Base-by-base conservation (phyloP, 2,888 invertebrate species). In the Perdita meconis region DNA sequence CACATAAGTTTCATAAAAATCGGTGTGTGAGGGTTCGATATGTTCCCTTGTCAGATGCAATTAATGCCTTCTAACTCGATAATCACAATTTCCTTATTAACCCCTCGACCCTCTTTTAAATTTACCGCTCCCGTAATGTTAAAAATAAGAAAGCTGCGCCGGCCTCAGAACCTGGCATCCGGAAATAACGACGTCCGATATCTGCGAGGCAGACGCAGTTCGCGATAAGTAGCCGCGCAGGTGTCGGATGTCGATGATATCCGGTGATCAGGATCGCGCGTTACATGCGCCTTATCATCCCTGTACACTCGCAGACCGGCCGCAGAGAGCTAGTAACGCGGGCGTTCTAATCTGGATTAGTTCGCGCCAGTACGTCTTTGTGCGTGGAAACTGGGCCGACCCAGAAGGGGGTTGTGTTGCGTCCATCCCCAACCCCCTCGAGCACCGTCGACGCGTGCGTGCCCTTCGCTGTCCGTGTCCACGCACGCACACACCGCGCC, bases 291-390 rank as follows among this genome's bases (percentile, higher is more conserved):
- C 88, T 88, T 88, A 88, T 88, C 88, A 83, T 70, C 53, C 73
- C 61, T 75, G 79, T 82, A 80, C 88, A 87, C 84, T 84, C 83
- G 67, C 74, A 75, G 70, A 76, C 55, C 24, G 50, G 40, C 36
- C 57, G 66, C 71, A 61, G 71, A 72, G 76, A 64, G 79, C 76
- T 70, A 66, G 84, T 72, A 82, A 86, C 89, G 86, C 83, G 85
- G 80, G 56, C 82, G 82, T 82, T 82, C 87, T 89, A 89, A 89
- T 88, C 89, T 85, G 88, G 87, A 89, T 89, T 87, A 89, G 82
- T 76, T 68, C 81, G 77, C 78, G 73, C 80, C 67, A 70, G 82
- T 65, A 50, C 66, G 67, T 82, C 80, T 81, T 85, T 81, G 76
- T 82, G 82, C 83, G 75, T 80, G 78, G 74, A 65, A 69, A 73